Evolutionary conservation across 2,797 vertebrate species (phyloP), one percentile per base, ranked within the genome.

Genomic region (Alcedo atthis): DNA sequence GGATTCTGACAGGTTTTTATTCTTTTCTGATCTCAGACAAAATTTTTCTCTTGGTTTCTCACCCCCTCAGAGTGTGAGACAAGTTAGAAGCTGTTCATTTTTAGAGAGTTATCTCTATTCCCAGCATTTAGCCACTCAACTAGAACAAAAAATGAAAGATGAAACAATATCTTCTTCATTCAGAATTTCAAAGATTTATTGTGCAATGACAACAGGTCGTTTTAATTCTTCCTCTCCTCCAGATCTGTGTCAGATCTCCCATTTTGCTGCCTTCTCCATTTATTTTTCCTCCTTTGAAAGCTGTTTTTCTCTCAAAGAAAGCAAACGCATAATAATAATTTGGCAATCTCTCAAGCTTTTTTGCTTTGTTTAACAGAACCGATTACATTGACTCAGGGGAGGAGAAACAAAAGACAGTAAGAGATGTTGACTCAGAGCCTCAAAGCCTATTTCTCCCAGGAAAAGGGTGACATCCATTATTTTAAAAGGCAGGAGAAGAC

Each of bases 1-100:
- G 53, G 32, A 32, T 85, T 90, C 63, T 81, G 40, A 88, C 71
- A 90, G 28, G 46, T 73, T 86, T 94, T 92, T 86, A 55, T 81
- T 94, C 74, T 1, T 40, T 91, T 88, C 74, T 68, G 21, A 18
- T 58, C 48, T 58, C 64, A 80, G 62, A 85, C 68, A 90, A 88
- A 91, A 64, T 55, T 84, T 84, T 73, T 55, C 40, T 69, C 53
- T 91, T 84, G 49, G 76, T 69, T 93, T 81, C 54, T 90, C 63
- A 62, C 63, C 19, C 8, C 35, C 22, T 66, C 61, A 55, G 78
- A 91, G 69, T 21, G 30, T 4, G 20, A 43, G 58, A 66, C 35
- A 63, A 81, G 40, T 81, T 81, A 85, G 93, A 87, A 94, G 87
- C 43, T 32, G 13, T 30, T 33, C 3, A 0, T 51, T 92, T 87